A percentile compares a stretch with the other conserved stretches of the same genome.
Conservation (phyloP, 2,113 vertebrate species). For the Oncorhynchus keta region DNA sequence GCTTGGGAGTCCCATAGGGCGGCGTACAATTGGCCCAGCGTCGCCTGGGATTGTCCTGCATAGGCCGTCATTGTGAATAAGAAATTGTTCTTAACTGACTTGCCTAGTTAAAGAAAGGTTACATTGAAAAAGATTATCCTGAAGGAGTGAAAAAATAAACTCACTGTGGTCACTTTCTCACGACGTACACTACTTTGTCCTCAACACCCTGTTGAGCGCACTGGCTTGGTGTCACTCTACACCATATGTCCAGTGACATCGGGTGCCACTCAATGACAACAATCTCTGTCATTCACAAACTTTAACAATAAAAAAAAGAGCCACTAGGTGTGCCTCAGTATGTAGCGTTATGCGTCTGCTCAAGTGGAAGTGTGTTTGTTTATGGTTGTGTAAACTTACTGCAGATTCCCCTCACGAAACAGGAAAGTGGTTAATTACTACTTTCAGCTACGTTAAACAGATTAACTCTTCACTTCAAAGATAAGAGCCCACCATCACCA, state of each 20-base stretch:
- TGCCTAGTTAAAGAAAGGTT: too few species aligned
- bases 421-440: constrained; percentile 64
- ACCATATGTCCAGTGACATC: neutral
- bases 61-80: too few species aligned
- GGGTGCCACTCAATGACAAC: too few species aligned
- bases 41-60: too few species aligned
- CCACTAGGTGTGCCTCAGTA: too few species aligned
- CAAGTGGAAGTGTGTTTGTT: neutral
- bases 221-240: neutral
- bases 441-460: constrained; percentile 46
- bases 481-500: constrained; percentile 27
- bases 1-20: too few species aligned
- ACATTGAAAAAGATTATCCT: neutral
- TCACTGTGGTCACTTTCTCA: constrained; percentile 15
- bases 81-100: too few species aligned
- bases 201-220: constrained; percentile 24
- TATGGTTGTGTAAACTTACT: neutral
- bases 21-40: too few species aligned
- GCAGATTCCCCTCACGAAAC: constrained; percentile 28
- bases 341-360: neutral
- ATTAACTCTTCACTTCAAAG: constrained; percentile 65
- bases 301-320: too few species aligned
- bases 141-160: neutral
- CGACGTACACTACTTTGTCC: constrained; percentile 21
- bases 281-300: too few species aligned